Percentiles rank a stretch among this genome's conserved stretches.
These are phyloP conservation scores for Danionella cerebrum DNA, from an alignment of 2,113 vertebrate genomes.

Conservation along the genomic window DNA sequence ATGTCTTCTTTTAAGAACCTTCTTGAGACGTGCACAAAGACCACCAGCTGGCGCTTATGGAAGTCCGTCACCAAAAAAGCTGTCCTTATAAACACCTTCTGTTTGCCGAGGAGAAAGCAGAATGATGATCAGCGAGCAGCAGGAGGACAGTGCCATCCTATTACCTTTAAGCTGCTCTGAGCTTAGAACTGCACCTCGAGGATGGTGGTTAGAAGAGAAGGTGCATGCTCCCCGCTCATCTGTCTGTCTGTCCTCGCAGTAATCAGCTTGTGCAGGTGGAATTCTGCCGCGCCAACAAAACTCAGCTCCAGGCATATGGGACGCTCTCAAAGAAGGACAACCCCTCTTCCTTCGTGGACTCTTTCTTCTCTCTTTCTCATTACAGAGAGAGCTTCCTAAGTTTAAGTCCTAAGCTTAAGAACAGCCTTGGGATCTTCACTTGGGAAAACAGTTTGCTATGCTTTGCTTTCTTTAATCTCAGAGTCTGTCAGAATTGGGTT, in stretches of 20 bases:
- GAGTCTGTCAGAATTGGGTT: constrained; percentile 43
- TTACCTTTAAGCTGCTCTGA: constrained; percentile 45
- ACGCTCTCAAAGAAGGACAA: constrained; percentile 21
- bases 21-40: neutral
- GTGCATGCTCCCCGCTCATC: constrained; percentile 23
- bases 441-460: constrained; percentile 20
- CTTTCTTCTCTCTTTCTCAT: neutral
- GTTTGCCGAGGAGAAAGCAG: neutral
- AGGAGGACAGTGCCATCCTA: constrained; percentile 30
- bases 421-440: constrained; percentile 36
- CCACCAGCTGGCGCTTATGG: neutral
- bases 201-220: constrained; percentile 17
- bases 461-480: constrained; percentile 31
- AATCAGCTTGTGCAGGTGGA: constrained; percentile 44
- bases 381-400: constrained; percentile 29
- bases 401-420: constrained; percentile 31
- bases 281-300: constrained; percentile 45
- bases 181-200: constrained; percentile 44
- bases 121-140: constrained; percentile 3
- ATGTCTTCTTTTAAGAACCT: no score
- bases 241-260: constrained; percentile 26
- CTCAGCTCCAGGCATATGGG: constrained; percentile 24
- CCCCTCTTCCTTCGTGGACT: neutral
- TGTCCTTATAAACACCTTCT: neutral
- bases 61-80: neutral